Conservation (phyloP, 2,888 invertebrate genomes). For the Polietes domitor region DNA sequence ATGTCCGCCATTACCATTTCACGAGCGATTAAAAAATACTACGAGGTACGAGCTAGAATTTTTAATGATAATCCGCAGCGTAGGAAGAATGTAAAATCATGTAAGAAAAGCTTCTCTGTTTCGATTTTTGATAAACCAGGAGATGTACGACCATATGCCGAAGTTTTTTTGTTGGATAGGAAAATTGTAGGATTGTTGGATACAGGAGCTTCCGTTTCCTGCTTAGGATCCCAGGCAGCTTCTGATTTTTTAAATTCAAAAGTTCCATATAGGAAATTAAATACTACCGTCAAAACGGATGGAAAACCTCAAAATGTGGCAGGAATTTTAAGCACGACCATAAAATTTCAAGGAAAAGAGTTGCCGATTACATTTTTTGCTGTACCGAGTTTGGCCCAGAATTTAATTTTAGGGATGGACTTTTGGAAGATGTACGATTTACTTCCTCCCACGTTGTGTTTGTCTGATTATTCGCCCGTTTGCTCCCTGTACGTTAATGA, state of each 20-base stretch:
- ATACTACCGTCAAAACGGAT: constrained; percentile 31
- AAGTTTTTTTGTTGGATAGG: constrained; percentile 37
- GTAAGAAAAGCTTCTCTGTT: neutral
- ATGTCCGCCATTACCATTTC: constrained; percentile 30
- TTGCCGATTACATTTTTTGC: neutral
- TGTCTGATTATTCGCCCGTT: too few species aligned
- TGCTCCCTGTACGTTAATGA: too few species aligned
- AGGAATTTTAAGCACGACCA: constrained; percentile 16
- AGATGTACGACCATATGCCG: constrained; percentile 55
- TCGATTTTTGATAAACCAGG: constrained; percentile 15
- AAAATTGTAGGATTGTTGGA: constrained; percentile 45
- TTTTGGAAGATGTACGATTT: constrained; percentile 48
- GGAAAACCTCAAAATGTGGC: constrained; percentile 24
- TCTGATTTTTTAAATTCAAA: constrained; percentile 24
- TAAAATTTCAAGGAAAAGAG: neutral
- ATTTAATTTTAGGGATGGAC: constrained; percentile 36
- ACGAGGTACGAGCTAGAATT: constrained; percentile 29
- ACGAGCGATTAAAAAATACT: constrained; percentile 33
- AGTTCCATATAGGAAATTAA: neutral
- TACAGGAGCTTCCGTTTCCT: too few species aligned
- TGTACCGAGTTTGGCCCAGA: constrained; percentile 42
- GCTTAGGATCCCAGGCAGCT: constrained; percentile 39
- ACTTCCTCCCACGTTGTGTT: neutral
- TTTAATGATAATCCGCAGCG: constrained; percentile 22
- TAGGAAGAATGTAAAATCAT: constrained; percentile 31